Conservation (phyloP, 2,888 invertebrate genomes). For the Chrysolina haemoptera region DNA sequence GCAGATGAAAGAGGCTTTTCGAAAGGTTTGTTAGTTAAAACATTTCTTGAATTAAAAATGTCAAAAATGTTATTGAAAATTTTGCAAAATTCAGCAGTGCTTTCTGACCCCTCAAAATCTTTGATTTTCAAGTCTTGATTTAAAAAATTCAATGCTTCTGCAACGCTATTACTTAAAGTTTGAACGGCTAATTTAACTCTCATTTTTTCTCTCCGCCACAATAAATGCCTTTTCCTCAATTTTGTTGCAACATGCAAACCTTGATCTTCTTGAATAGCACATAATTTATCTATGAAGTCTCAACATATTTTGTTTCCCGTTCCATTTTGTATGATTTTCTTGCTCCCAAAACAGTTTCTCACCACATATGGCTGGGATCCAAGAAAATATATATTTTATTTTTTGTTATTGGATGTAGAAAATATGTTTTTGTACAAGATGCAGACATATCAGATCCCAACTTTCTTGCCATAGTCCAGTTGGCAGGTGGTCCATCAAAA, state of each 20-base stretch:
- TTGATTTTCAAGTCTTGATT: slow-evolving; percentile 5
- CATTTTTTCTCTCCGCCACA: slow-evolving; percentile 48
- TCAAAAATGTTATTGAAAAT: slow-evolving; percentile 18
- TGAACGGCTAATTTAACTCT: slow-evolving; percentile 52
- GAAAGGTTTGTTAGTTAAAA: not conserved
- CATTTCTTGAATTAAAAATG: slow-evolving; percentile 15
- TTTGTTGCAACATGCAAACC: slow-evolving; percentile 33
- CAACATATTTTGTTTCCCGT: slow-evolving; percentile 7
- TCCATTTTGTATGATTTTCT: slow-evolving; percentile 17
- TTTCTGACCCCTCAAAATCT: slow-evolving; percentile 17
- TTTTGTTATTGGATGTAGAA: slow-evolving; percentile 24
- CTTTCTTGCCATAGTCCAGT: slow-evolving; percentile 36
- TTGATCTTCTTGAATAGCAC: slow-evolving; percentile 23
- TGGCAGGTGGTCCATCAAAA: slow-evolving; percentile 48
- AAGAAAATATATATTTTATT: slow-evolving; percentile 28
- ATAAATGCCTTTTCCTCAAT: slow-evolving; percentile 22
- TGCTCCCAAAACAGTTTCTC: slow-evolving; percentile 18
- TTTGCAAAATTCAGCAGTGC: slow-evolving; percentile 15
- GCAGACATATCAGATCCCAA: slow-evolving; percentile 12
- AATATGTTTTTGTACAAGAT: not conserved
- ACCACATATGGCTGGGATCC: slow-evolving; percentile 32
- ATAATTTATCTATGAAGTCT: slow-evolving; percentile 1
- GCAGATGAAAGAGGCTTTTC: slow-evolving; percentile 7
- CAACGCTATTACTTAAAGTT: slow-evolving; percentile 47
- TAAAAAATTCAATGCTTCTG: slow-evolving; percentile 21